Evolutionary conservation across 2,797 vertebrate species (phyloP), one percentile per base, ranked within the genome.

Genomic region (Thalassophryne amazonica): DNA sequence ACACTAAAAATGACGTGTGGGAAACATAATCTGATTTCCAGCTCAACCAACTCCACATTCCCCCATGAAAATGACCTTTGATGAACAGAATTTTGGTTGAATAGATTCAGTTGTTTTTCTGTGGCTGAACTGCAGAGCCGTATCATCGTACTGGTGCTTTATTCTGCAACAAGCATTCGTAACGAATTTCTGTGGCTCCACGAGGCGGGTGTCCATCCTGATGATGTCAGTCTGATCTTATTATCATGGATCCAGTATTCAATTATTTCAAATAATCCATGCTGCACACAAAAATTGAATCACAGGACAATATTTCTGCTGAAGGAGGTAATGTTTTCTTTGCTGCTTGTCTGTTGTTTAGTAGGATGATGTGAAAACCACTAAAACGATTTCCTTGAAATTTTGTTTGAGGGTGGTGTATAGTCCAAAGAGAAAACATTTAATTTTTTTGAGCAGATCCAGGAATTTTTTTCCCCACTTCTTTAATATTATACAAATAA

Each of bases 221-320:
- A 36, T 56, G 29, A 59, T 3, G 5, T 42, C 27, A 18, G n/a
- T 20, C 36, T 65, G 30, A 73, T 76, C 60, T 51, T 21, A 63
- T 78, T 71, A 76, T 37, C 31, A 67, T 52, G 40, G 61, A 80
- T 75, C 39, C 33, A 9, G n/a, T 45, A 55, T 63, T 65, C 42
- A 37, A 16, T 57, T 49, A 16, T 29, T 60, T 52, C n/a, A 48
- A 65, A 65, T 53, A 46, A 28, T 30, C 10, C 24, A 49, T 13
- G 36, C 5, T 32, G 36, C 21, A 17, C 30, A 45, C 45, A 41
- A n/a, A 52, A 31, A 51, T 23, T 45, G 18, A 5, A 23, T 5
- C 23, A 24, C 2, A 16, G 8, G 15, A 21, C 22, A 20, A 6
- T 36, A 41, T 12, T 6, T 27, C 4, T 8, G 11, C 7, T 35